Base-by-base conservation (phyloP, 2,113 vertebrate genomes). In the Talpa occidentalis region DNA sequence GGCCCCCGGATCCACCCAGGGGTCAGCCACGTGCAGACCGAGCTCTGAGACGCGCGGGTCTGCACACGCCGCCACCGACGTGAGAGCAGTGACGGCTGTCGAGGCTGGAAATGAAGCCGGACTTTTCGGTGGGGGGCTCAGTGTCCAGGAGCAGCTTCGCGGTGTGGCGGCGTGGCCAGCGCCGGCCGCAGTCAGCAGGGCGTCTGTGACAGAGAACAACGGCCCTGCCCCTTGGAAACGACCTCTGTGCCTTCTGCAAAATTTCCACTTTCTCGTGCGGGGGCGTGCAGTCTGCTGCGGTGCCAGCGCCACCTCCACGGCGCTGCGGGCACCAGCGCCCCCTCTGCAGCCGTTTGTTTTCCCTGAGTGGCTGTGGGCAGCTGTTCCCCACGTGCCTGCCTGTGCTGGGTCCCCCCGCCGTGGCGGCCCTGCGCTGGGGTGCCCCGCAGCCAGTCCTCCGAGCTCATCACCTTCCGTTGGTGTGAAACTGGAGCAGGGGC, bases 391-490 rank as follows among this genome's bases (percentile, higher is more conserved):
- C 47, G 47, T 8, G 47, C 47, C 12, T 10, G 12, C 22, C 54
- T 22, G 54, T 56, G 3, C 19, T 4, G 54, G 54, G 5, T 5
- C 54, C 8, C 40, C 15, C 10, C 0, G n/a, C 1, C 44, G 10
- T 4, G 42, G 52, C 16, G 73, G 44, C 12, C 40, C 26, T n/a
- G 30, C 81, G 22, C 35, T 0, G 47, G 44, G 59, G 30, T 4
- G 2, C 35, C 28, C 26, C 4, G 56, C 14, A 3, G 17, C 44
- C 1, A 42, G 40, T 52, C 16, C 19, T 79, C 24, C 14, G 52
- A 0, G 28, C 32, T 26, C 4, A 0, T 5, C 1, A 3, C n/a
- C 5, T 5, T 44, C 22, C 2, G 1, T 28, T 1, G 11, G 4
- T 32, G 60, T 17, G 32, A 70, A 35, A 2, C n/a, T n/a, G 72